Conservation (phyloP, 2,113 vertebrate species). For the Nothobranchius furzeri region DNA sequence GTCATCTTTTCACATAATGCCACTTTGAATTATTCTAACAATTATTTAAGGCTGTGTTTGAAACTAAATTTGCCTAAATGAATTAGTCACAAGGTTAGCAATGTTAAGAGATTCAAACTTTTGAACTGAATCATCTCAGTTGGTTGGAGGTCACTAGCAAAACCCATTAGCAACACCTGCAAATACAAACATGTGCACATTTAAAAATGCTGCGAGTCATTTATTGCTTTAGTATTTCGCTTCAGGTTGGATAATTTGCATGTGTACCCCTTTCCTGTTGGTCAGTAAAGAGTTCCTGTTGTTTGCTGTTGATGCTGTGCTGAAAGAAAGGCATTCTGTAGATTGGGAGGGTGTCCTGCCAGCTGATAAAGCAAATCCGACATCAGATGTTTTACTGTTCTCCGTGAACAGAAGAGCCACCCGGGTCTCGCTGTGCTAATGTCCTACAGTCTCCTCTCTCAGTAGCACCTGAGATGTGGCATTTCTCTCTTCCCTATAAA, state of each 20-base stretch:
- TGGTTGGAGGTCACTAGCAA: too few relatives aligned
- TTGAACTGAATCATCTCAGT: too few relatives aligned
- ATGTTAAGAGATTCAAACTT: too few relatives aligned
- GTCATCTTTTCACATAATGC: too few relatives aligned
- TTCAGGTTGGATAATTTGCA: slow-evolving; percentile 1
- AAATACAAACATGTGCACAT: not conserved
- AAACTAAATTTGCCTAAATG: too few relatives aligned
- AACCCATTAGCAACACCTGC: too few relatives aligned
- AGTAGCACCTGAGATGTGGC: slow-evolving; percentile 31
- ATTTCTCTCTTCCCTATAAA: slow-evolving; percentile 58
- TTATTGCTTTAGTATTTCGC: not conserved
- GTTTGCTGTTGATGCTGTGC: not conserved
- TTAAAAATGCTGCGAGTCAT: not conserved
- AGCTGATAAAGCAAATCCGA: slow-evolving; percentile 31
- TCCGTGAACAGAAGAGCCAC: slow-evolving; percentile 38
- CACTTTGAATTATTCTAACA: too few relatives aligned
- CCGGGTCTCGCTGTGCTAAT: slow-evolving; percentile 55
- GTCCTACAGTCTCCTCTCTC: slow-evolving; percentile 53
- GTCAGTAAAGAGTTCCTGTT: not conserved
- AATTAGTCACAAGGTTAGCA: too few relatives aligned
- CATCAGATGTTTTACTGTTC: slow-evolving; percentile 38
- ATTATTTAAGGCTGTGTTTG: too few relatives aligned
- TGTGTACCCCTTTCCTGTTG: not conserved
- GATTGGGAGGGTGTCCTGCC: slow-evolving; percentile 9
- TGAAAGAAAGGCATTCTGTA: not conserved